A percentile compares a stretch with the other conserved stretches of the same genome.
Conservation (phyloP, 2,888 invertebrate species). For the Drosophila nr. medialis region DNA sequence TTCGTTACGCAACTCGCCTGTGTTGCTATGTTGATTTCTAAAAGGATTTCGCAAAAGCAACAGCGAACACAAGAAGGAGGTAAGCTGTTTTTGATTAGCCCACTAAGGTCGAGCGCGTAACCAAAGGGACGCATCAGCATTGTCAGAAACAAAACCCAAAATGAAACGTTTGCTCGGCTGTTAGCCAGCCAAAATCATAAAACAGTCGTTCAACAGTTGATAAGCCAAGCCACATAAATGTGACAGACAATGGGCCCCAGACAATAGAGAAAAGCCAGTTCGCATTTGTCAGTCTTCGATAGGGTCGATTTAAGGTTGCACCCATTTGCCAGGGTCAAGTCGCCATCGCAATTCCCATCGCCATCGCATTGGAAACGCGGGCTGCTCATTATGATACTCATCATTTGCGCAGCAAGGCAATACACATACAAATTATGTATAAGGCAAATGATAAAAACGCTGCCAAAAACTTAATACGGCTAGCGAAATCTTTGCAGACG, state of each 20-base stretch:
- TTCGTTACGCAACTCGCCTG: background rate
- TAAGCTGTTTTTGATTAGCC: conserved; percentile 64
- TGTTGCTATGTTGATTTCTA: conserved; percentile 24
- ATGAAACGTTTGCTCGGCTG: conserved; percentile 19
- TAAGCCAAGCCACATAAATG: conserved; percentile 46
- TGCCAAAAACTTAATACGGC: conserved; percentile 16
- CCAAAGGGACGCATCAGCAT: conserved; percentile 22
- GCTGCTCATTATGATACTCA: conserved; percentile 24
- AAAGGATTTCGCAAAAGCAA: conserved; percentile 53
- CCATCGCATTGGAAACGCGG: background rate
- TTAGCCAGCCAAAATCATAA: conserved; percentile 46
- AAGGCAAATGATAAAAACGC: background rate
- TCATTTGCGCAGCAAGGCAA: conserved; percentile 36
- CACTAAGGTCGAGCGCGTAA: conserved; percentile 35
- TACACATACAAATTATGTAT: conserved; percentile 48
- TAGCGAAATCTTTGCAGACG: conserved; percentile 53
- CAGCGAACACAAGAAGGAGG: conserved; percentile 35
- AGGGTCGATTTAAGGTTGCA: conserved; percentile 12
- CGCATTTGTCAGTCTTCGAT: background rate
- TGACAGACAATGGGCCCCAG: conserved; percentile 27
- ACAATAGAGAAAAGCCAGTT: conserved; percentile 1
- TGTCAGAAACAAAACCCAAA: conserved; percentile 26
- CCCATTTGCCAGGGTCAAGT: conserved; percentile 5
- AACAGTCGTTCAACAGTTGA: conserved; percentile 59
- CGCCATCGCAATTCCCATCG: background rate